Base-by-base conservation (phyloP, 2,888 invertebrate genomes). In the Polyploca ridens region DNA sequence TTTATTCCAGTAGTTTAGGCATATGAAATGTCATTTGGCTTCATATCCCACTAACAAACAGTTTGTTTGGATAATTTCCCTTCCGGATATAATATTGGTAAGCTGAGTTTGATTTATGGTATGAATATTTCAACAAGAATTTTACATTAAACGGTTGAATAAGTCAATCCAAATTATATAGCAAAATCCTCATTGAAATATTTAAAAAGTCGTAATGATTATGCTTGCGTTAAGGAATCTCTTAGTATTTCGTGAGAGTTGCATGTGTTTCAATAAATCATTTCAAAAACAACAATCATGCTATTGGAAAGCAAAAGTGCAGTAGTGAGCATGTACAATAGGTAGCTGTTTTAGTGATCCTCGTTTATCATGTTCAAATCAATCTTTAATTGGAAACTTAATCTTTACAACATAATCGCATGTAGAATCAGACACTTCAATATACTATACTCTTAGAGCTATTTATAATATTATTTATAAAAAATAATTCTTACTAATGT, bases 1-100 rank as follows among this genome's bases (percentile, higher is more conserved):
- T 93, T 94, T 91, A 87, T 88, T 90, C 86, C 89, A 88, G 83
- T 89, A 91, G 87, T 76, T 41, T 75, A 71, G 71, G 72, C 74
- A 73, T 78, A 79, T 73, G 72, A 72, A 73, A 72, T 76, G 74
- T 79, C 71, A 77, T 77, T 79, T 83, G 82, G 83, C 83, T 83
- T 83, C 77, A 77, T 80, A 80, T 75, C 77, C 82, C 75, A 86
- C 79, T 89, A 86, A 88, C 86, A 79, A 70, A 75, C 70, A 63
- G 68, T 77, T 74, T 74, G 73, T 78, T 78, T 76, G 81, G 81
- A 86, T 84, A 76, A 80, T 77, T 72, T 68, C 74, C 73, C 77
- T 75, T 76, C 82, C 71, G 90, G 90, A 90, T 74, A 62, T 81
- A 73, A 75, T 69, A 78, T 85, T 93, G 90, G 93, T 93, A 93